Conservation (phyloP, 2,797 vertebrate species). For the Ispidina lecontei region DNA sequence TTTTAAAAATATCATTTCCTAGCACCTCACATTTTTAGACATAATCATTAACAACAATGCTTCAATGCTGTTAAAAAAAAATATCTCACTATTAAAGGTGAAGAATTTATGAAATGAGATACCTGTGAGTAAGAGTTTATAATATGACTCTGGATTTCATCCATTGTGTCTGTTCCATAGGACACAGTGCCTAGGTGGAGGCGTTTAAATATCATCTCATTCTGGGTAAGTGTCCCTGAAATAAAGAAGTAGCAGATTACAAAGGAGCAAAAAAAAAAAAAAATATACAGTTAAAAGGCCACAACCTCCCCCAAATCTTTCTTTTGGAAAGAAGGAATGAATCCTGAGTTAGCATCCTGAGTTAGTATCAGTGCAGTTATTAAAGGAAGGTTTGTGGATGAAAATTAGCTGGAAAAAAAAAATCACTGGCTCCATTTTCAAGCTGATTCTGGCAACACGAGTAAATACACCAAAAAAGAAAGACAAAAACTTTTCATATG, state of each 20-base stretch:
- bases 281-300: background rate
- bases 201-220: conserved; percentile 97
- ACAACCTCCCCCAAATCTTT: background rate
- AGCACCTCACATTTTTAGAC: background rate
- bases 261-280: background rate
- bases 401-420: background rate
- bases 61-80: background rate
- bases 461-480: background rate
- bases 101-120: conserved; percentile 27
- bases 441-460: background rate
- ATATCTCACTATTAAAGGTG: background rate
- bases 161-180: conserved; percentile 96
- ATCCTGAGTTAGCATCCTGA: background rate
- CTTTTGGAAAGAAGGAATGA: background rate
- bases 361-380: background rate
- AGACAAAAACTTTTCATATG: background rate
- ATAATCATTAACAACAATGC: background rate
- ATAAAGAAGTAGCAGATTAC: conserved; percentile 6
- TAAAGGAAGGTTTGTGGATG: background rate
- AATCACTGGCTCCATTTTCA: background rate
- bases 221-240: conserved; percentile 94
- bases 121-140: conserved; percentile 88
- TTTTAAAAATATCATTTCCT: too few species aligned
- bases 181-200: conserved; percentile 87
- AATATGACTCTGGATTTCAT: conserved; percentile 95